A percentile compares a stretch with the other conserved stretches of the same genome.
These are phyloP conservation scores for Neodontobutis hainanensis DNA, from an alignment of 2,113 vertebrate genomes.

Conservation along the genomic window DNA sequence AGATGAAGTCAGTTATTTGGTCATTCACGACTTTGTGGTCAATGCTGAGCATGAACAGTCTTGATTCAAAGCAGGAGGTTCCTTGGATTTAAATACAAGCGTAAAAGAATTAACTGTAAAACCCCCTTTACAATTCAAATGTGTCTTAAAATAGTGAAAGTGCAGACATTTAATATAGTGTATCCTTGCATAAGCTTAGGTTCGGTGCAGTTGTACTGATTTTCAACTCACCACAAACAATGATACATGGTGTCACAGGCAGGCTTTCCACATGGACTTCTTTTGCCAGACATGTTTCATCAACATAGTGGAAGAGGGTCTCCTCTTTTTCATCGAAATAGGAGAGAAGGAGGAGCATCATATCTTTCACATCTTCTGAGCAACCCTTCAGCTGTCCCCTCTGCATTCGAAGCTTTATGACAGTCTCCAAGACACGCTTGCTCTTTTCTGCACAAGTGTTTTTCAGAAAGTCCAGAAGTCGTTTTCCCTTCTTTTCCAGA, in stretches of 20 bases:
- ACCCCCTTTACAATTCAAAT: neutral
- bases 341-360: slow-evolving; percentile 41
- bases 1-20: too few species aligned
- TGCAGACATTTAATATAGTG: too few species aligned
- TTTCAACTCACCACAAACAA: too few species aligned
- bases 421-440: slow-evolving; percentile 29
- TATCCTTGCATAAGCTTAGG: too few species aligned
- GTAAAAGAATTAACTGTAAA: neutral
- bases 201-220: too few species aligned
- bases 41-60: too few species aligned
- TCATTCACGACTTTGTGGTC: too few species aligned
- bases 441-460: slow-evolving; percentile 36
- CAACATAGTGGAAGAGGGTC: slow-evolving; percentile 27
- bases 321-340: slow-evolving; percentile 48
- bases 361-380: slow-evolving; percentile 24
- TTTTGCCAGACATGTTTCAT: slow-evolving; percentile 17
- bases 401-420: slow-evolving; percentile 21
- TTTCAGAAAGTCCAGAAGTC: slow-evolving; percentile 39
- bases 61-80: neutral
- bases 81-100: neutral
- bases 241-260: too few species aligned
- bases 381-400: slow-evolving; percentile 28
- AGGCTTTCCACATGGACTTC: too few species aligned
- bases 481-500: slow-evolving; percentile 37
- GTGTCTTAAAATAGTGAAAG: neutral